These are phyloP conservation scores for Taxidea taxus DNA, from an alignment of 2,113 vertebrate species.

Conservation along the genomic window DNA sequence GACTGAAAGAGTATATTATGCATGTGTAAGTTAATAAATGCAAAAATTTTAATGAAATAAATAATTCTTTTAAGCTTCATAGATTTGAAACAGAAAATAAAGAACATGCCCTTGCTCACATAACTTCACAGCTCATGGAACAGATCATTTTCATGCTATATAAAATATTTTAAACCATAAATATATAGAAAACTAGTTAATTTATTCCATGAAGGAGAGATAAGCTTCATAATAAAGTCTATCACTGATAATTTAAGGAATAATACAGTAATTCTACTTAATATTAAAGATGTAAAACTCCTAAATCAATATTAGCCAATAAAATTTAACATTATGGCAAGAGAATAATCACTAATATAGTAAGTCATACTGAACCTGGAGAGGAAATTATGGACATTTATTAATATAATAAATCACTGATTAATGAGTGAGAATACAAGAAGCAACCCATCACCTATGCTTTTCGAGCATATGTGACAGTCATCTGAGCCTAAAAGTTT, in stretches of 20 bases:
- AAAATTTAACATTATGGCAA: background rate
- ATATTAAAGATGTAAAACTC: slow-evolving; percentile 29
- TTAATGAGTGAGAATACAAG: background rate
- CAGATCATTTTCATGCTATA: background rate
- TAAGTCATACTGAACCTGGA: background rate
- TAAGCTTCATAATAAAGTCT: slow-evolving; percentile 26
- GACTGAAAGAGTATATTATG: background rate
- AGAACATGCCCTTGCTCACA: background rate
- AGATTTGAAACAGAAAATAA: background rate
- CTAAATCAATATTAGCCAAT: slow-evolving; percentile 28
- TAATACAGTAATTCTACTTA: background rate
- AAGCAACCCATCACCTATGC: background rate
- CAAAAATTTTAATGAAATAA: background rate
- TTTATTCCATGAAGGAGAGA: background rate
- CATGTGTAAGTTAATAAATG: background rate
- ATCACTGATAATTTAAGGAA: slow-evolving; percentile 18
- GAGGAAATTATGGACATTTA: background rate
- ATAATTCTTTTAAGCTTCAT: background rate
- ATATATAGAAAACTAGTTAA: slow-evolving; percentile 2
- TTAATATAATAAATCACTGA: background rate
- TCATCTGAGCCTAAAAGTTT: background rate
- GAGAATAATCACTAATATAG: background rate
- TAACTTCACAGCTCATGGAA: background rate
- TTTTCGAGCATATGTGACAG: background rate
- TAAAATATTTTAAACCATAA: slow-evolving; percentile 28